A percentile compares a stretch with the other conserved stretches of the same genome.
Evolutionary conservation across 2,888 invertebrate species (phyloP).

Genomic region (Drosophila acutilabella): DNA sequence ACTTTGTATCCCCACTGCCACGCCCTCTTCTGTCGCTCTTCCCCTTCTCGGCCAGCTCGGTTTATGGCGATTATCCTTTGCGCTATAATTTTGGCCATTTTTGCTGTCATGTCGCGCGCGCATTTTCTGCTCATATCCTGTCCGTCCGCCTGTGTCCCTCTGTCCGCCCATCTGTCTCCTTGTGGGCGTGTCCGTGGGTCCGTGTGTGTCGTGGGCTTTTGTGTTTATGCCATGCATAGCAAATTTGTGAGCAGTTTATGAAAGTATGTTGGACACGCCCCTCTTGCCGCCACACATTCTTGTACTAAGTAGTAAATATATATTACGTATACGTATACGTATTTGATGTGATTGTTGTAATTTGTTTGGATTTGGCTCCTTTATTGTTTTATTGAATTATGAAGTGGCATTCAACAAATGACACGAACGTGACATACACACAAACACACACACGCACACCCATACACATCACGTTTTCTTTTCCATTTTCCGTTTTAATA

Average conservation of each 20-base stretch:
- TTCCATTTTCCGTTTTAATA: conserved; percentile 12
- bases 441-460: conserved; percentile 5
- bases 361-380: conserved; percentile 73
- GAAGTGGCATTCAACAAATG: conserved; percentile 80
- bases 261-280: conserved; percentile 64
- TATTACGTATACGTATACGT: conserved; percentile 28
- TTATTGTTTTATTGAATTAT: conserved; percentile 84
- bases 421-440: conserved; percentile 70
- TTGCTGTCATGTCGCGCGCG: conserved; percentile 49
- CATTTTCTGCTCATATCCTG: conserved; percentile 40
- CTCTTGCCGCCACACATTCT: neutral
- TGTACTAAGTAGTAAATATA: neutral
- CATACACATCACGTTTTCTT: conserved; percentile 14
- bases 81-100: conserved; percentile 71
- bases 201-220: conserved; percentile 28
- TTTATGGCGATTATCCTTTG: conserved; percentile 65
- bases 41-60: conserved; percentile 18
- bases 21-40: neutral
- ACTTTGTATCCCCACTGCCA: neutral
- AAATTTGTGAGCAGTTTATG: conserved; percentile 79
- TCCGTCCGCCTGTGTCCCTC: neutral
- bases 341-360: conserved; percentile 76
- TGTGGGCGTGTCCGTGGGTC: conserved; percentile 26
- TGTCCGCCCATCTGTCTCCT: neutral
- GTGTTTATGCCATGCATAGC: conserved; percentile 67